Percentiles rank a stretch among this genome's conserved stretches.
phyloP scores from a whole-genome alignment of 2,888 invertebrate species.

The Anorthoa munda region DNA sequence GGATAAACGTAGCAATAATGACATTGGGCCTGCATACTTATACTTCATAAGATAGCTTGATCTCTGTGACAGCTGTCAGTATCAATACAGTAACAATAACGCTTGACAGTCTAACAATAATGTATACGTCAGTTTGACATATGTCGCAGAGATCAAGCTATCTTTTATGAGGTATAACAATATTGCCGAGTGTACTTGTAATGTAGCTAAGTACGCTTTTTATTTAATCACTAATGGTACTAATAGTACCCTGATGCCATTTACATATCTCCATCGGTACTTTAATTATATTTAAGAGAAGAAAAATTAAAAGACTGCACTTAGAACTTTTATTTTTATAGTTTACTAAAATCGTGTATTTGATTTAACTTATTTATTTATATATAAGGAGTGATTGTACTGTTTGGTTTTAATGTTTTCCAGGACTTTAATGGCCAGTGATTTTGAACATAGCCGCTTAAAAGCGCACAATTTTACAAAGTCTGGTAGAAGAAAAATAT shows the following conservation, averaged over 20 bases:
- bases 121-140: too few species aligned
- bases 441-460: neutral
- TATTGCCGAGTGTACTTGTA: neutral
- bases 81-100: too few species aligned
- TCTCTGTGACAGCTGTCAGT: too few species aligned
- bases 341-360: constrained; percentile 34
- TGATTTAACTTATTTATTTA: constrained; percentile 26
- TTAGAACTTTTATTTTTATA: constrained; percentile 24
- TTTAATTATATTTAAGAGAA: constrained; percentile 48
- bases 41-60: too few species aligned
- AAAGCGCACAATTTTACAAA: constrained; percentile 12
- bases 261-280: constrained; percentile 55
- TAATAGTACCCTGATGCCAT: constrained; percentile 30
- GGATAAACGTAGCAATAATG: too few species aligned
- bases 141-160: too few species aligned
- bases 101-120: too few species aligned
- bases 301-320: constrained; percentile 64
- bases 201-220: neutral
- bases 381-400: neutral
- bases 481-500: neutral
- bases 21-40: neutral
- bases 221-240: constrained; percentile 31
- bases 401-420: constrained; percentile 10
- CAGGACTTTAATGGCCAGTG: neutral
- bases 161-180: too few species aligned